Conservation (phyloP, 2,888 invertebrate species). For the Lydus trimaculatus region DNA sequence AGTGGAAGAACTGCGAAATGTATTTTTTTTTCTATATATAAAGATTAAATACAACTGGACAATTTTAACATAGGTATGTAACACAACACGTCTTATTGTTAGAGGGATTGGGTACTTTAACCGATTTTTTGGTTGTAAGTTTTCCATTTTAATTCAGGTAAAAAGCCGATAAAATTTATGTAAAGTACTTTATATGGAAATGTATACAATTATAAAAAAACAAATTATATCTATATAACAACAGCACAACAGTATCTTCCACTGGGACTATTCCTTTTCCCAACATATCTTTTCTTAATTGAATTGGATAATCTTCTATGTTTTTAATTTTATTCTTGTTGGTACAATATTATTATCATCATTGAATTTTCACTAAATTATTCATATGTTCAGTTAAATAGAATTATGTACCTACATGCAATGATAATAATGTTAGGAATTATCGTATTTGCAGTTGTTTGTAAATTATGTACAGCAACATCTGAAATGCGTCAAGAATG, state of each 20-base stretch:
- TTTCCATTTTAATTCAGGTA: neutral
- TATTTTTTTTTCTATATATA: no score
- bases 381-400: neutral
- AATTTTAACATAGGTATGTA: no score
- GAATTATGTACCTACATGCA: neutral
- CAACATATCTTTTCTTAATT: neutral
- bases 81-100: no score
- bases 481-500: neutral
- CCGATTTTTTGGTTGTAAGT: neutral
- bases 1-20: no score
- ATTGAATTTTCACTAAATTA: no score
- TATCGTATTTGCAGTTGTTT: constrained; percentile 2
- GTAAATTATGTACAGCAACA: neutral
- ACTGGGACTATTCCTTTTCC: neutral
- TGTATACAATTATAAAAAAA: neutral
- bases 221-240: neutral
- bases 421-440: neutral
- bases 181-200: constrained; percentile 1
- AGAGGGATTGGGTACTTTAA: neutral
- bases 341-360: neutral
- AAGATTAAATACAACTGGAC: no score
- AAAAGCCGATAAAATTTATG: neutral
- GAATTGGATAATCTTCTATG: neutral
- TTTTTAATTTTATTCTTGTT: neutral
- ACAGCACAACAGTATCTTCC: neutral